Evolutionary conservation across 2,113 vertebrate genomes (phyloP), one percentile per base, ranked within the genome.

Genomic region (Poeciliopsis retropinna): DNA sequence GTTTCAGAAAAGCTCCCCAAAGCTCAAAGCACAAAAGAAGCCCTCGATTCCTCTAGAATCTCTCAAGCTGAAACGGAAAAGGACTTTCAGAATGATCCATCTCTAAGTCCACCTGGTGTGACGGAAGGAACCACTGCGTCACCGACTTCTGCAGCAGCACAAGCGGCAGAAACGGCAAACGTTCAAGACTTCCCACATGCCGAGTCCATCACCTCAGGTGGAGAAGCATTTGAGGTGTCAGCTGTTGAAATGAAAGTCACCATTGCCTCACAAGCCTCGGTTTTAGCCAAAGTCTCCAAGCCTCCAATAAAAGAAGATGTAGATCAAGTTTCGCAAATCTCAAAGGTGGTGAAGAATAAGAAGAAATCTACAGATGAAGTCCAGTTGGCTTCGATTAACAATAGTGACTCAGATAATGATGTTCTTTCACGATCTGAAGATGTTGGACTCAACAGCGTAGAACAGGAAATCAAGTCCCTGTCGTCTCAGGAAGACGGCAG

Each of bases 201-300:
- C 74, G 67, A 67, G 67, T 66, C 47, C 9, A 2, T 44, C 15
- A 25, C 41, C 25, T 54, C 79, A 13, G 39, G 47, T 3, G 30
- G 17, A 63, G 73, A 80, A 51, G 57, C 31, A 14, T 67, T 68
- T n/a, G 81, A 89, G 28, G 86, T 78, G 17, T 66, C 87, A 12
- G 60, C 87, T n/a, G 85, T 90, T 5, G 86, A 89, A 57, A 89
- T 88, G 84, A 88, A 88, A 60, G 87, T 88, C 30, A 87, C 83
- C 1, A 74, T 87, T 27, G 89, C 91, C 11, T 91, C 91, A 25
- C 80, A 76, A 6, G 78, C 81, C 5, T 22, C 64, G 2, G 67
- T 60, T 71, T 74, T 82, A 60, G 76, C 80, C 4, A 60, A 72
- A 12, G 69, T 60, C 25, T 81, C 70, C 15, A 84, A 85, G 75